These are phyloP conservation scores for Cactoblastis cactorum DNA, from an alignment of 2,888 invertebrate species.

Conservation along the genomic window DNA sequence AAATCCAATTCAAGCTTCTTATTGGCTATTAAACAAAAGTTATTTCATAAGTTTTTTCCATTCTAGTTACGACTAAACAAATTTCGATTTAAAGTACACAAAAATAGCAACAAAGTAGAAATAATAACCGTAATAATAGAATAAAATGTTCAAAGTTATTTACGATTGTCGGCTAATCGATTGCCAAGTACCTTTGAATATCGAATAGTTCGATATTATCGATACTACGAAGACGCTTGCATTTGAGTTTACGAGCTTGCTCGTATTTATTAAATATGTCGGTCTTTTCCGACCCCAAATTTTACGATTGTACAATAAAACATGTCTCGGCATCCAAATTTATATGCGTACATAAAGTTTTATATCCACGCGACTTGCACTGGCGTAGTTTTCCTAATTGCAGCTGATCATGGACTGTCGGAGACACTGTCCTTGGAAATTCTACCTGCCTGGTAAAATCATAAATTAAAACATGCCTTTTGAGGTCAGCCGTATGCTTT, in stretches of 20 bases:
- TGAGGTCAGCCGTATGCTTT: not conserved
- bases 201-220: constrained; percentile 67
- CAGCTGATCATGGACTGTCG: constrained; percentile 67
- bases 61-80: too few relatives aligned
- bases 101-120: too few relatives aligned
- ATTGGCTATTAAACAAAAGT: too few relatives aligned
- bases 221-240: constrained; percentile 69
- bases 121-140: not conserved
- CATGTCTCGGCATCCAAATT: constrained; percentile 78
- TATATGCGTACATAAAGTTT: constrained; percentile 79
- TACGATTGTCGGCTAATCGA: constrained; percentile 29
- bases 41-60: too few relatives aligned
- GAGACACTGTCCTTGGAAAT: constrained; percentile 43
- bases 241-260: constrained; percentile 73
- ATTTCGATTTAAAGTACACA: too few relatives aligned
- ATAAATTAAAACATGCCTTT: not conserved
- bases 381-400: constrained; percentile 70
- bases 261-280: constrained; percentile 79
- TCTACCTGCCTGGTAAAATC: constrained; percentile 34
- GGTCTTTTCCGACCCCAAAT: constrained; percentile 75
- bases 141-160: constrained; percentile 16
- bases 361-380: constrained; percentile 75
- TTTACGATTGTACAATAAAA: constrained; percentile 77
- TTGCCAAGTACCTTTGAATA: constrained; percentile 30
- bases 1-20: too few relatives aligned